A percentile compares a stretch with the other conserved stretches of the same genome.
Evolutionary conservation across 2,888 invertebrate genomes (phyloP).

Genomic region (Trichogramma dendrolimi): DNA sequence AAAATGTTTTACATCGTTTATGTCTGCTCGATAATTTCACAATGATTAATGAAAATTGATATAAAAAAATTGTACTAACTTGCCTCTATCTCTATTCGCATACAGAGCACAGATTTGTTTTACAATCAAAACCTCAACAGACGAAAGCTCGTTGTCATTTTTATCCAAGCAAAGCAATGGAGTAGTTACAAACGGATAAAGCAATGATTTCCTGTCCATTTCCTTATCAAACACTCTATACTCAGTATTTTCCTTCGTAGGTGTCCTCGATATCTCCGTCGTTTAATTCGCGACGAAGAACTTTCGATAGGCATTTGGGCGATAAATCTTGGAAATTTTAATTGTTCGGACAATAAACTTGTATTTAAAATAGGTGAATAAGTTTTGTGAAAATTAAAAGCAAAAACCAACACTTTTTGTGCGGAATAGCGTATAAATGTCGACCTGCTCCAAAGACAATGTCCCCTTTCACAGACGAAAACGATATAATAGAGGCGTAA

Average conservation of each 20-base stretch:
- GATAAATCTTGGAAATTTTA: slow-evolving; percentile 34
- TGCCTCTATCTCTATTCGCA: slow-evolving; percentile 36
- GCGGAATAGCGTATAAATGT: slow-evolving; percentile 36
- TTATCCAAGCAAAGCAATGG: slow-evolving; percentile 35
- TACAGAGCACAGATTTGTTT: slow-evolving; percentile 32
- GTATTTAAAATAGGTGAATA: background rate
- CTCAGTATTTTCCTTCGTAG: slow-evolving; percentile 22
- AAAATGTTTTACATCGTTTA: slow-evolving; percentile 32
- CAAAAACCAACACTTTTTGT: slow-evolving; percentile 33
- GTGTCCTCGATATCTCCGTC: slow-evolving; percentile 29
- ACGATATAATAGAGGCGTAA: slow-evolving; percentile 24
- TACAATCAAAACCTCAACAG: slow-evolving; percentile 31
- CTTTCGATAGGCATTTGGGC: slow-evolving; percentile 34
- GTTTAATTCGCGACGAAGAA: slow-evolving; percentile 28
- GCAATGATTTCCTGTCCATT: slow-evolving; percentile 26
- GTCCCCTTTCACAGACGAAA: slow-evolving; percentile 36
- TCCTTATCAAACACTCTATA: slow-evolving; percentile 31
- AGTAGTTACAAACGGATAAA: slow-evolving; percentile 35
- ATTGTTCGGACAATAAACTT: background rate
- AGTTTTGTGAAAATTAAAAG: background rate
- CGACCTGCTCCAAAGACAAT: slow-evolving; percentile 36
- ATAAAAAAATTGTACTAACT: background rate
- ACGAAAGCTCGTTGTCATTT: slow-evolving; percentile 24
- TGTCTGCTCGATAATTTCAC: slow-evolving; percentile 27
- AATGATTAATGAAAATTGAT: background rate